phyloP scores from a whole-genome alignment of 2,888 invertebrate species.

The Nomada ferruginata region DNA sequence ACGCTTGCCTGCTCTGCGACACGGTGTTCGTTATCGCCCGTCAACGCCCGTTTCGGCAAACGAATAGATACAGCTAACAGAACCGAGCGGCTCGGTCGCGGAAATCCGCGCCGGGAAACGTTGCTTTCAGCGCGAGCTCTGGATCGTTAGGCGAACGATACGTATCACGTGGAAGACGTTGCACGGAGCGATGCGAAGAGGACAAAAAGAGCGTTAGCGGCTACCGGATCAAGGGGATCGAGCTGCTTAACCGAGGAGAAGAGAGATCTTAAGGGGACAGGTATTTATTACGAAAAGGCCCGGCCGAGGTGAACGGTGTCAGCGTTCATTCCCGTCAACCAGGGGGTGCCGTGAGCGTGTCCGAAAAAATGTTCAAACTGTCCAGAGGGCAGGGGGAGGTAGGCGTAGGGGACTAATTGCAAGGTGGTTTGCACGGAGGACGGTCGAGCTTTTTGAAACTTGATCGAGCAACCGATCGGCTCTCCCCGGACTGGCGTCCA shows the following conservation, averaged over 20 bases:
- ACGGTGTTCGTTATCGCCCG: too few species aligned
- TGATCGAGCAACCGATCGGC: conserved; percentile 66
- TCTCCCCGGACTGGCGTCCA: conserved; percentile 40
- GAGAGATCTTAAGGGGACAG: conserved; percentile 10
- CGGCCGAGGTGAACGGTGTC: conserved; percentile 17
- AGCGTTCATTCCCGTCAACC: conserved; percentile 35
- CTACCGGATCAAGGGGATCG: neutral
- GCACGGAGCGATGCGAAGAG: neutral
- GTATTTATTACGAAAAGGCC: conserved; percentile 36
- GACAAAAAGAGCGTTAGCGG: too few species aligned
- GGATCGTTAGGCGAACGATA: too few species aligned
- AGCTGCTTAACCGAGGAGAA: conserved; percentile 2
- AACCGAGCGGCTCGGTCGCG: neutral
- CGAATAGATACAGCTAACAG: too few species aligned
- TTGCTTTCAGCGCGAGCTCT: neutral
- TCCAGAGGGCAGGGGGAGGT: neutral
- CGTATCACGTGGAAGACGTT: neutral
- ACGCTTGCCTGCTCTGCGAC: too few species aligned
- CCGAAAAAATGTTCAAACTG: conserved; percentile 48
- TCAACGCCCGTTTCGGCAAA: too few species aligned
- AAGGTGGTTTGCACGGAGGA: conserved; percentile 38
- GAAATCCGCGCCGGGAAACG: neutral
- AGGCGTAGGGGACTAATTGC: conserved; percentile 34
- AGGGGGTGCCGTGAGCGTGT: conserved; percentile 40
- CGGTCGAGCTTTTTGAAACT: conserved; percentile 63